Percentiles rank a stretch among this genome's conserved stretches.
Conservation (phyloP, 2,113 vertebrate species). For the Coptodon bakossiorum region DNA sequence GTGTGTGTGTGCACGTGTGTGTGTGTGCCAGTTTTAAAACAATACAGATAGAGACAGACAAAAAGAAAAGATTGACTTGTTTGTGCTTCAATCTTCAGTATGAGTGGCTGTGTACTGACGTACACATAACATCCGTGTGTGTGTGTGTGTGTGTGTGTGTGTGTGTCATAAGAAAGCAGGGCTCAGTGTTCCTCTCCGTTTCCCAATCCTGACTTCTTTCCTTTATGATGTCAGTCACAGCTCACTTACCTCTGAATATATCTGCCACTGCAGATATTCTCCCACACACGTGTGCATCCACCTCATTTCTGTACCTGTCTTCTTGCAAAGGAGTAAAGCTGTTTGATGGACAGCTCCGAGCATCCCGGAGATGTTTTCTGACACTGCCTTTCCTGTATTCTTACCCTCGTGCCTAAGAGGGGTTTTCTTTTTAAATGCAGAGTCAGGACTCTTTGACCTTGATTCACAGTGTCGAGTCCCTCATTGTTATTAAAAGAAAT, state of each 20-base stretch:
- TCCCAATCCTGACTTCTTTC: neutral
- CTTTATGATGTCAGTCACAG: slow-evolving; percentile 38
- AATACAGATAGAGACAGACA: neutral
- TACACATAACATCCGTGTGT: neutral
- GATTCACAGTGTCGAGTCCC: neutral
- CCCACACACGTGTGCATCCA: neutral
- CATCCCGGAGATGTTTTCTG: neutral
- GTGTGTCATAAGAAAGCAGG: neutral
- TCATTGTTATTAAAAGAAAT: neutral
- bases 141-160: neutral
- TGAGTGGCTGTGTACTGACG: neutral
- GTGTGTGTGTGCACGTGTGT: neutral
- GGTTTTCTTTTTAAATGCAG: neutral
- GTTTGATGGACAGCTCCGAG: slow-evolving; percentile 25
- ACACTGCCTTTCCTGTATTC: neutral
- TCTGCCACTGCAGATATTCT: neutral
- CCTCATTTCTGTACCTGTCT: neutral
- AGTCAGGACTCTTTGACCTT: neutral
- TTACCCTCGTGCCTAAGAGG: slow-evolving; percentile 1
- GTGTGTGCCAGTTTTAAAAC: neutral
- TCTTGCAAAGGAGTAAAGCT: neutral
- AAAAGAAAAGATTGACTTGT: neutral
- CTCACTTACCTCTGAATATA: slow-evolving; percentile 33
- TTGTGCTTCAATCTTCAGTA: slow-evolving; percentile 2
- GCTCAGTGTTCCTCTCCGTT: neutral